Conservation (phyloP, 53 echinoderm and acorn worm genomes). For the Hippasteria phrygiana region DNA sequence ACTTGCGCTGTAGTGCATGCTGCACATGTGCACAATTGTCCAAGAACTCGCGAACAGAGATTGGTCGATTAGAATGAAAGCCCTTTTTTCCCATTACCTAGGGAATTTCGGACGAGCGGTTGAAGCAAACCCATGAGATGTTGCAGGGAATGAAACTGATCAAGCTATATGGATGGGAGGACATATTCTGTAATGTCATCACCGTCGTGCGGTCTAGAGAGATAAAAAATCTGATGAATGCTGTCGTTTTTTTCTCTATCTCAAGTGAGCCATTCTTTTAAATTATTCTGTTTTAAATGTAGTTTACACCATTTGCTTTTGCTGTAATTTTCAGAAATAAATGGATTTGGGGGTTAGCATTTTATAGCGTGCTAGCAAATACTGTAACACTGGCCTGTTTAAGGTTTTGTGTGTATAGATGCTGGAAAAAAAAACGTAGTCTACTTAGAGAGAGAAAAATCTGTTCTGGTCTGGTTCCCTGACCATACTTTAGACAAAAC, state of each 20-base stretch:
- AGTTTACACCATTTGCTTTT: background rate
- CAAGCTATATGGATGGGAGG: constrained; percentile 92
- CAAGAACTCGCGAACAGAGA: background rate
- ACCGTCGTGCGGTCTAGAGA: constrained; percentile 61
- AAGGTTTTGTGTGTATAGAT: too few species aligned
- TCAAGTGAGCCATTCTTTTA: constrained; percentile 47
- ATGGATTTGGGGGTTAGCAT: background rate
- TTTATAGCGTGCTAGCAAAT: too few species aligned
- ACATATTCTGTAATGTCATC: constrained; percentile 74
- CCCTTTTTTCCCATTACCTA: background rate
- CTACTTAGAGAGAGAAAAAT: too few species aligned
- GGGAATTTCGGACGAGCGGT: constrained; percentile 79
- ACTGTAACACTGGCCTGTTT: too few species aligned
- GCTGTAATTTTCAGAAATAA: background rate
- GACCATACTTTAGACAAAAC: too few species aligned
- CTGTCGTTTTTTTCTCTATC: constrained; percentile 20
- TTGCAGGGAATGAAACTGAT: constrained; percentile 92
- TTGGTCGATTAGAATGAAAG: background rate
- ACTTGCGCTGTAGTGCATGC: background rate
- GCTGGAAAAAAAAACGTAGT: too few species aligned
- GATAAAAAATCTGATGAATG: constrained; percentile 64
- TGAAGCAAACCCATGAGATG: constrained; percentile 91
- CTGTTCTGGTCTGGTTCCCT: too few species aligned
- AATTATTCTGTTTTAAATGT: background rate
- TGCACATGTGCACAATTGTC: too few species aligned